Conservation (phyloP, 2,888 invertebrate genomes). For the Tuberolachnus salignus region DNA sequence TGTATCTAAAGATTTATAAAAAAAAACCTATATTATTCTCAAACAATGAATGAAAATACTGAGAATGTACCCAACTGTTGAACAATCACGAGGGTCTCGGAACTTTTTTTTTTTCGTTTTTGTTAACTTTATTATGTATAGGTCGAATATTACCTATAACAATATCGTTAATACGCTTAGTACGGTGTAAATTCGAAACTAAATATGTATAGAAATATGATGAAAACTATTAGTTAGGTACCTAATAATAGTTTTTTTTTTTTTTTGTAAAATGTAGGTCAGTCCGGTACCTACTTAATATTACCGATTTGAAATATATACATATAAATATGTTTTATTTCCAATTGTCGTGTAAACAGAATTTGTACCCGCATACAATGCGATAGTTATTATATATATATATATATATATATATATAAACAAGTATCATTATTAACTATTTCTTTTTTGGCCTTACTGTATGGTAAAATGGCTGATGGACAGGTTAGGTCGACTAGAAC, state of each 20-base stretch:
- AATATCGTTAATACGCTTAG: not conserved
- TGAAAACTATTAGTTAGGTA: not conserved
- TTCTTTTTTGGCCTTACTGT: slow-evolving; percentile 37
- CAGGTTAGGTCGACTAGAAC: not conserved
- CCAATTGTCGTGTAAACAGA: slow-evolving; percentile 21
- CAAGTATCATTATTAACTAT: slow-evolving; percentile 31
- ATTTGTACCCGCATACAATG: slow-evolving; percentile 31
- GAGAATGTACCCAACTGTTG: too few species aligned
- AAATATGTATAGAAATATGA: not conserved
- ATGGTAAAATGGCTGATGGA: not conserved
- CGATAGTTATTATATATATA: not conserved
- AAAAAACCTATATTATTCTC: not conserved
- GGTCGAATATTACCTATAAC: too few species aligned
- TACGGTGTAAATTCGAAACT: not conserved
- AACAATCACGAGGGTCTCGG: too few species aligned
- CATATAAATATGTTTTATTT: slow-evolving; percentile 1
- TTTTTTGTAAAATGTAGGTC: slow-evolving; percentile 44
- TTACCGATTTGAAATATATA: not conserved
- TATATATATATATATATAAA: too few species aligned
- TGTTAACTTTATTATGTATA: too few species aligned
- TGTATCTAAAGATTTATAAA: too few species aligned
- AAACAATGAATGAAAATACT: too few species aligned
- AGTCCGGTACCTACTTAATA: not conserved
- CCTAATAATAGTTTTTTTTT: too few species aligned
- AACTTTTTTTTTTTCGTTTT: too few species aligned